phyloP scores from a whole-genome alignment of 2,888 invertebrate species.

The Leptinotarsa juncta region DNA sequence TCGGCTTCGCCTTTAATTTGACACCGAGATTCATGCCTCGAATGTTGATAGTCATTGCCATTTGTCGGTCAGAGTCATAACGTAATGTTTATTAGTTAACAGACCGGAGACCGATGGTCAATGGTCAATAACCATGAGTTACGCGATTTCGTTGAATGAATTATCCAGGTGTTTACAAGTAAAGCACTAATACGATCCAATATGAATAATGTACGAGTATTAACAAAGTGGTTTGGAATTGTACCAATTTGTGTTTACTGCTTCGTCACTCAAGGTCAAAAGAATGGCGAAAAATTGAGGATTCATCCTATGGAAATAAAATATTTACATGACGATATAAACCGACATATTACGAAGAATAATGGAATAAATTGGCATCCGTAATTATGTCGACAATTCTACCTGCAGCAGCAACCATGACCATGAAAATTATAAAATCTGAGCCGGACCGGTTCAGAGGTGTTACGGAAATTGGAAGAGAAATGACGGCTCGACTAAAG shows the following conservation, averaged over 20 bases:
- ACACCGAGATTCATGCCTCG: not conserved
- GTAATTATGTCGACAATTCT: not conserved
- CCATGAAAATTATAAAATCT: not conserved
- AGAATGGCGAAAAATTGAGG: not conserved
- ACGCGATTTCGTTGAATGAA: not conserved
- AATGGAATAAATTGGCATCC: not conserved
- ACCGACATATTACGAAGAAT: not conserved
- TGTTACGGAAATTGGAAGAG: not conserved
- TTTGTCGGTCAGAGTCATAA: not conserved
- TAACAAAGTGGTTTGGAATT: not conserved
- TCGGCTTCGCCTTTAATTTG: slow-evolving; percentile 2
- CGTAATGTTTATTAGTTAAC: not conserved
- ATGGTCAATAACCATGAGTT: slow-evolving; percentile 7
- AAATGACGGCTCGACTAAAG: no score
- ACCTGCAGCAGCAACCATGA: not conserved
- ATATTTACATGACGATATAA: not conserved
- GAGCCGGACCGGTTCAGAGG: no score
- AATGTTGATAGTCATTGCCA: slow-evolving; percentile 8
- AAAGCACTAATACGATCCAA: not conserved
- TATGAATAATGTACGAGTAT: not conserved
- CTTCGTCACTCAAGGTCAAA: not conserved
- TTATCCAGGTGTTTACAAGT: slow-evolving; percentile 3
- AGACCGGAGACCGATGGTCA: not conserved
- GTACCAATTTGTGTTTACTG: not conserved
- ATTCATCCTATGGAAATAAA: not conserved